These are phyloP conservation scores for Pica pica DNA, from an alignment of 2,113 vertebrate genomes.

Conservation along the genomic window DNA sequence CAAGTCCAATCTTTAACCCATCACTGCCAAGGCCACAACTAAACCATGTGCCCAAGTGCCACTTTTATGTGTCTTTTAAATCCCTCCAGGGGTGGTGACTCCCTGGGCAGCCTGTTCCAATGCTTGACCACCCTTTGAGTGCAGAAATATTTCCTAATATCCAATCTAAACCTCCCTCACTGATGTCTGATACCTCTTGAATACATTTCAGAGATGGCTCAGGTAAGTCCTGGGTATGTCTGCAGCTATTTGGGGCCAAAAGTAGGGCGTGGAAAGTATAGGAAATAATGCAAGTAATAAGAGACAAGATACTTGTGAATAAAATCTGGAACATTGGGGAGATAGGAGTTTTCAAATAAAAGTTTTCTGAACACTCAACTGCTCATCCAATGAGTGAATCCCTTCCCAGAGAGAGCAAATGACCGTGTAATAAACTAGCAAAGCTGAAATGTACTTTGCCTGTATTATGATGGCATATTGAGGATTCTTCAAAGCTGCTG, in stretches of 20 bases:
- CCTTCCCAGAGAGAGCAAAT: background rate
- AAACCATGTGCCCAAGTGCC: background rate
- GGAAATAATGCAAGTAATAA: background rate
- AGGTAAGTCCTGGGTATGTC: background rate
- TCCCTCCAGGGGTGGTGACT: background rate
- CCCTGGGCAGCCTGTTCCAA: background rate
- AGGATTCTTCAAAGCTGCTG: background rate
- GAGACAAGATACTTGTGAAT: background rate
- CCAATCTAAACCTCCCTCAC: background rate
- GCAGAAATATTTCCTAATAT: background rate
- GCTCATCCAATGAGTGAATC: background rate
- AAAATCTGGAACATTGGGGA: background rate
- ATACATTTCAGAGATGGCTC: background rate
- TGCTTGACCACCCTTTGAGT: background rate
- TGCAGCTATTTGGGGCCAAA: background rate
- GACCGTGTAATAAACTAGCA: background rate
- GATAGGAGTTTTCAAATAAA: background rate
- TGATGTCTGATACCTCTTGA: background rate
- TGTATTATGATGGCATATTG: background rate
- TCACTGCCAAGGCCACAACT: background rate
- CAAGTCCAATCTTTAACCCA: background rate
- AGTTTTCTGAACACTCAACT: background rate
- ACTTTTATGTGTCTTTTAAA: background rate
- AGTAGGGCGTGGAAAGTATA: background rate
- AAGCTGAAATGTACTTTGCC: background rate